Evolutionary conservation across 2,797 vertebrate genomes (phyloP), one percentile per base, ranked within the genome.

Genomic region (Poeciliopsis gracilis): DNA sequence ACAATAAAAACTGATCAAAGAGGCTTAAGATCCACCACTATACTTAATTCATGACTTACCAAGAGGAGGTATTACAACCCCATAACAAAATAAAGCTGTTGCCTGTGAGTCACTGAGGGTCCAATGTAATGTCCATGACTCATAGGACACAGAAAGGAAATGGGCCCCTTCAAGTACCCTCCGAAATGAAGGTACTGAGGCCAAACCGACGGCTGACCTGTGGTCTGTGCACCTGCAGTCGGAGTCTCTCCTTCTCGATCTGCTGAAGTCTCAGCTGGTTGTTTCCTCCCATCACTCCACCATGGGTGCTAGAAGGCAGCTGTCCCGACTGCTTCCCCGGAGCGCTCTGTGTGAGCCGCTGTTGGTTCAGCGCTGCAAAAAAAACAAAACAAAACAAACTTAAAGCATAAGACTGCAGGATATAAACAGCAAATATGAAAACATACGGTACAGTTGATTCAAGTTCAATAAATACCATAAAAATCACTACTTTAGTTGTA

Each of bases 201-300:
- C 51, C 51, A 53, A 53, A 25, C 51, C n/a, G 82, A 90, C 90
- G 89, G 92, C 97, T 96, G 93, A 98, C 97, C 98, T 98, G 98
- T 86, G 98, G 97, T 95, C 98, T 98, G 96, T 99, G 97, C 84
- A 98, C 98, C 90, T 99, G 99, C 91, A 98, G 94, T 81, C 98
- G 93, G 86, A 98, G 96, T 67, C 98, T 91, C 80, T 99, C 98
- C 88, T 99, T 99, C 92, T 99, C 98, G 84, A 99, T 96, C 91
- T 99, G 98, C 90, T 99, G 98, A 80, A 99, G 95, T 71, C 97
- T 95, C 94, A 99, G 95, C 94, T 98, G 97, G 81, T 88, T 95
- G 92, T 92, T 95, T 73, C 91, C 87, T 70, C 95, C 95, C 95
- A 98, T 91, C 82, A 98, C 95, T 3, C 93, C 95, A 16, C 96